A percentile compares a stretch with the other conserved stretches of the same genome.
These are phyloP conservation scores for Peromyscus aztecus DNA, from an alignment of 2,797 vertebrate genomes.

Conservation along the genomic window DNA sequence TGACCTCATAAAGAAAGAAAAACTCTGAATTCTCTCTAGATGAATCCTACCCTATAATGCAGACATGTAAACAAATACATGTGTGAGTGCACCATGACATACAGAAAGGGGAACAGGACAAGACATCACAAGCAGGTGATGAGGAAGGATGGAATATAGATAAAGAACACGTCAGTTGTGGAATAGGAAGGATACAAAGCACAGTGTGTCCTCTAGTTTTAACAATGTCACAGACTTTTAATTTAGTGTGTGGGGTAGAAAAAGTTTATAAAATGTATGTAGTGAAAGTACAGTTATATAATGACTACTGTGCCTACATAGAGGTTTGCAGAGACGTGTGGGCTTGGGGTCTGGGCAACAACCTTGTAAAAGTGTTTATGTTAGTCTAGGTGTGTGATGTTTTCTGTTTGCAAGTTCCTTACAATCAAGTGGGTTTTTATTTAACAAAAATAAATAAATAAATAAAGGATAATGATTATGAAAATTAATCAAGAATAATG, in stretches of 20 bases:
- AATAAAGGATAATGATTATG: background rate
- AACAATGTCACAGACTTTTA: too few relatives aligned
- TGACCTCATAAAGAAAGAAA: background rate
- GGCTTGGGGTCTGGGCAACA: background rate
- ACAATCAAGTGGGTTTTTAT: background rate
- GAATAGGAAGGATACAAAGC: background rate
- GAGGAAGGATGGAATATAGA: too few relatives aligned
- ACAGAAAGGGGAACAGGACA: background rate
- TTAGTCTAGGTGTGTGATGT: background rate
- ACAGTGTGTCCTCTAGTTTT: background rate
- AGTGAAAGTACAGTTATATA: background rate
- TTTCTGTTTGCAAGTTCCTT: background rate
- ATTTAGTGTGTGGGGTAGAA: background rate
- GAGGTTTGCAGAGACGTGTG: background rate
- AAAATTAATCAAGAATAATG: slow-evolving; percentile 34
- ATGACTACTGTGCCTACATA: background rate
- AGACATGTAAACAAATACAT: background rate
- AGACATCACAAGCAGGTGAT: too few relatives aligned
- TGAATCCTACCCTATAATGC: background rate
- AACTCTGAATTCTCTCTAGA: background rate
- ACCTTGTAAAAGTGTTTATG: background rate
- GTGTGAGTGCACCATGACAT: background rate
- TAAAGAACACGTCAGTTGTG: too few relatives aligned
- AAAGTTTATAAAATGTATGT: background rate
- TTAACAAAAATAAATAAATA: background rate